Evolutionary conservation across 2,888 invertebrate genomes (phyloP), one percentile per base, ranked within the genome.

Genomic region (Cataglyphis livida): DNA sequence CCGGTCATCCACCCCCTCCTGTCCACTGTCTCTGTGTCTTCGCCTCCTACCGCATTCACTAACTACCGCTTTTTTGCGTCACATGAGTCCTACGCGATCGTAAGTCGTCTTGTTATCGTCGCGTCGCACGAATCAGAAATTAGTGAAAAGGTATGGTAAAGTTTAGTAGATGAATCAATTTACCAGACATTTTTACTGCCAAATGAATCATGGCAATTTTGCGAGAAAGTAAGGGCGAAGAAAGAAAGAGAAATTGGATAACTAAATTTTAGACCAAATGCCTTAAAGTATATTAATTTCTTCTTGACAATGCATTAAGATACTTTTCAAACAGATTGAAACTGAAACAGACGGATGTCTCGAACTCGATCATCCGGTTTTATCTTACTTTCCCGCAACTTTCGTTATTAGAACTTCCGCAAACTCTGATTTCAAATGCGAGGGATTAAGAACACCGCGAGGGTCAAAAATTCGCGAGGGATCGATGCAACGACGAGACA

Each of bases 401-500:
- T 32, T 48, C 35, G 35, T 12, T 32, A 74, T 48, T 32, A 32
- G 44, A 25, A 25, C 25, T 74, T 61, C 61, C 73, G 57, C 12
- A 59, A 59, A 59, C 25, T 61, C 28, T 32, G 21, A 44, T 44
- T n/a, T 15, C 9, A 10, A 32, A 41, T 21, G 41, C 12, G 32
- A 41, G 12, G 18, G 41, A 28, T 32, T 44, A 54, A 15, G 18
- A 32, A 9, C 0, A 18, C 5, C 32, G 76, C 54, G 54, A 4
- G 12, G 25, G 35, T 7, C 10, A 38, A 66, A 38, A 25, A 76
- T 64, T 38, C 28, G 41, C 41, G 21, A 44, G 5, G 32, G 32
- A 25, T 81, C 76, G 54, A 81, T 1, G 12, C 85, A 78, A 57
- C 81, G 82, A 70, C 18, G 78, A 32, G 78, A 32, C 38, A 41